phyloP scores from a whole-genome alignment of 2,113 vertebrate species.

The Prolemur simus region DNA sequence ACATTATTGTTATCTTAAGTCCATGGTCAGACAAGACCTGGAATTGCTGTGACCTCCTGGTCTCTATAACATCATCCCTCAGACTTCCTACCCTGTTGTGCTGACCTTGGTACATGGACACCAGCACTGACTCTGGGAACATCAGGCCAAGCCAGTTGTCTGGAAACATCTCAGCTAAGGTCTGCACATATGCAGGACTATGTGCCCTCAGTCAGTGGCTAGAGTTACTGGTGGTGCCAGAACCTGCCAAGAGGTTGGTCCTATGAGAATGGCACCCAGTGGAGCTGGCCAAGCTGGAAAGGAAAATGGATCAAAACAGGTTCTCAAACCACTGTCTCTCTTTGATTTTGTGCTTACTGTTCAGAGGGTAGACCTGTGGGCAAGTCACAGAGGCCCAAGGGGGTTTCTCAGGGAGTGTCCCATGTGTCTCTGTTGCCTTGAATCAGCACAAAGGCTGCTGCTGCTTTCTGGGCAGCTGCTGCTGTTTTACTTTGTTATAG shows the following conservation, averaged over 20 bases:
- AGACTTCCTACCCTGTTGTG: background rate
- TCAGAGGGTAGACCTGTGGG: background rate
- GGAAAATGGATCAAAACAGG: background rate
- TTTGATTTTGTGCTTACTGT: slow-evolving; percentile 33
- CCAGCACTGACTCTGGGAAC: background rate
- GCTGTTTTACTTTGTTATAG: slow-evolving; percentile 62
- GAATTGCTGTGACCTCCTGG: background rate
- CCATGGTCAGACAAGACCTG: background rate
- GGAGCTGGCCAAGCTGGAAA: background rate
- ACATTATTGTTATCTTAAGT: background rate
- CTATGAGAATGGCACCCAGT: background rate
- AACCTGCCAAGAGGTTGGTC: background rate
- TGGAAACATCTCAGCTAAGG: background rate
- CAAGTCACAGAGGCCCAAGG: background rate
- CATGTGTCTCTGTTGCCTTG: background rate
- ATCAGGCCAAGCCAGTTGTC: background rate
- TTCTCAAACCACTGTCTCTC: background rate
- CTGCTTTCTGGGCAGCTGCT: slow-evolving; percentile 60
- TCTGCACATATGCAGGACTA: background rate
- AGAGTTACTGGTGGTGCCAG: background rate
- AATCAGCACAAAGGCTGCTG: slow-evolving; percentile 55
- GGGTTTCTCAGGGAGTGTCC: background rate
- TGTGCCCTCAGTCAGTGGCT: background rate
- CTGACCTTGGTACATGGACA: background rate
- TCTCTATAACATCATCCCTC: background rate